Conservation (phyloP, 2,888 invertebrate species). For the Cyaniris semiargus region DNA sequence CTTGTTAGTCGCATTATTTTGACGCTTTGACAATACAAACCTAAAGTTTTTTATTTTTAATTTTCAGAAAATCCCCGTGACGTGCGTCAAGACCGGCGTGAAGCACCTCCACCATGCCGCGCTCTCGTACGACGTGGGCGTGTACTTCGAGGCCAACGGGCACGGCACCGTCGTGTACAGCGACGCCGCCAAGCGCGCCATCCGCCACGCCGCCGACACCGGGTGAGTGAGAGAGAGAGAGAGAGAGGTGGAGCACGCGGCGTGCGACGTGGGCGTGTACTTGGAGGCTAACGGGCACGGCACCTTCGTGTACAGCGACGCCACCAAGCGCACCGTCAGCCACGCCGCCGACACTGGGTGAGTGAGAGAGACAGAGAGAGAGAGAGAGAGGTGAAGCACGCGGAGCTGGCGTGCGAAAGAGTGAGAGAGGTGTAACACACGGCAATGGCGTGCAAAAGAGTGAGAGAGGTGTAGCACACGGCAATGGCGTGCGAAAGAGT, state of each 20-base stretch:
- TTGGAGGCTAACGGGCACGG: constrained; percentile 99
- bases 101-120: constrained; percentile 98
- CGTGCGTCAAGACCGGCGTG: constrained; percentile 96
- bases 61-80: constrained; percentile 90
- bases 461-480: too few relatives aligned
- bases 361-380: constrained; percentile 40
- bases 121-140: constrained; percentile 93
- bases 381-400: not conserved
- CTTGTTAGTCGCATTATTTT: too few relatives aligned
- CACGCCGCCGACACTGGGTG: constrained; percentile 72
- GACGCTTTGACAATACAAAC: too few relatives aligned
- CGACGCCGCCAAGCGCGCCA: constrained; percentile 81
- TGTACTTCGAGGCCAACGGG: constrained; percentile 99
- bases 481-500: too few relatives aligned
- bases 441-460: too few relatives aligned
- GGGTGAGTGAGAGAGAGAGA: constrained; percentile 53
- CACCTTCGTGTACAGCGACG: constrained; percentile 91
- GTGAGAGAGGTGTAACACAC: not conserved
- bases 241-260: not conserved
- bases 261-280: constrained; percentile 95
- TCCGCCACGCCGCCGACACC: constrained; percentile 74
- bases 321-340: constrained; percentile 81
- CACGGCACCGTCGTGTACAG: constrained; percentile 97
- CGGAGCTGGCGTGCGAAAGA: not conserved
- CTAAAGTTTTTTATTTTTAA: too few relatives aligned